Evolutionary conservation across 2,113 vertebrate genomes (phyloP).

Genomic region (Pionites leucogaster): DNA sequence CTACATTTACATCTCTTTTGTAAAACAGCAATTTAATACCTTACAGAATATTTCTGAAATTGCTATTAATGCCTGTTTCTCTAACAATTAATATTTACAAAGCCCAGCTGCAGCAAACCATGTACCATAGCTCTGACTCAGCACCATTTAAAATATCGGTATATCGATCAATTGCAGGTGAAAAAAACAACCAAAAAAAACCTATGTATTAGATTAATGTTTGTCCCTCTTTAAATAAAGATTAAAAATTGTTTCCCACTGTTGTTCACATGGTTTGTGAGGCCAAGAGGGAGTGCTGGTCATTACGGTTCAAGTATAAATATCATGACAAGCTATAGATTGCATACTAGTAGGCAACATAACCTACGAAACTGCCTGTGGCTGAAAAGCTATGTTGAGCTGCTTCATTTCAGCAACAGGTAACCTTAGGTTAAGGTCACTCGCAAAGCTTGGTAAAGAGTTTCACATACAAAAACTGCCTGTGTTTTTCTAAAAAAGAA

Average conservation of each 20-base stretch:
- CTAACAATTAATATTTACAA: not conserved
- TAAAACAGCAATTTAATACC: not conserved
- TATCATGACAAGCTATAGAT: not conserved
- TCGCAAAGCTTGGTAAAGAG: not conserved
- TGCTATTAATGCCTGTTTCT: not conserved
- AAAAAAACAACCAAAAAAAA: rapidly evolving
- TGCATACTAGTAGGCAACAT: not conserved
- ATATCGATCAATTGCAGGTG: not conserved
- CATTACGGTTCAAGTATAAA: not conserved
- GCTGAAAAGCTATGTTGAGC: not conserved
- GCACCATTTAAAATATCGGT: not conserved
- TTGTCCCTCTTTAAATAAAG: not conserved
- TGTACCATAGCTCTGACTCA: not conserved
- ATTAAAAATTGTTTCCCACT: not conserved
- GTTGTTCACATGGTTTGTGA: not conserved
- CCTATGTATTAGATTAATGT: not conserved
- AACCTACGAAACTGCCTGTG: not conserved
- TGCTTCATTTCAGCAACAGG: not conserved
- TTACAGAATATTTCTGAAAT: not conserved
- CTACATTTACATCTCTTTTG: not conserved
- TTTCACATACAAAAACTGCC: not conserved
- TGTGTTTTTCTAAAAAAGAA: not conserved
- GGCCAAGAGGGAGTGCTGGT: not conserved
- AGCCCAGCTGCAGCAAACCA: not conserved
- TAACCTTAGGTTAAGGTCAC: not conserved